Conservation (phyloP, 2,113 vertebrate species). For the Mormyrus lacerda region DNA sequence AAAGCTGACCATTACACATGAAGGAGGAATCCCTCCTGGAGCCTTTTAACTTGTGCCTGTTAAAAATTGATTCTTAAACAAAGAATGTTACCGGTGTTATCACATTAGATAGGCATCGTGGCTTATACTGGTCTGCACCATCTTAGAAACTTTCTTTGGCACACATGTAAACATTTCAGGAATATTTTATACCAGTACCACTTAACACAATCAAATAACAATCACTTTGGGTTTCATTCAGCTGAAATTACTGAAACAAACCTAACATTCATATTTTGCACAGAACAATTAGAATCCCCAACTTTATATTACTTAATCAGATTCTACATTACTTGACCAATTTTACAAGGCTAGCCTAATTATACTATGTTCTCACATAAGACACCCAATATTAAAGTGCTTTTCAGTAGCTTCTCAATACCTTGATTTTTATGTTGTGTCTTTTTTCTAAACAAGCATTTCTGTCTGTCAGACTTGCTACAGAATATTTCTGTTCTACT, state of each 20-base stretch:
- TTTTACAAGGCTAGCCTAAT: background rate
- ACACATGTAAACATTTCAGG: background rate
- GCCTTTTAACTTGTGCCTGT: background rate
- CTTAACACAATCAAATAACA: background rate
- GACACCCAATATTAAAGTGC: background rate
- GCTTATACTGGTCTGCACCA: background rate
- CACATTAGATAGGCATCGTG: background rate
- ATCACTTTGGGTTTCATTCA: background rate
- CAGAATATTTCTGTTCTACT: background rate
- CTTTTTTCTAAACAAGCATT: background rate
- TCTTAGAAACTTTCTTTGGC: background rate
- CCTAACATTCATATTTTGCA: background rate
- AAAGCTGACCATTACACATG: background rate
- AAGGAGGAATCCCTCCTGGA: background rate
- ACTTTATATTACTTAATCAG: background rate
- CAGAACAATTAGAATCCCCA: background rate
- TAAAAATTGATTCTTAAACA: background rate
- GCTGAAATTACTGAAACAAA: background rate
- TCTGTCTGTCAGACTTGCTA: background rate
- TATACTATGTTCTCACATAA: background rate
- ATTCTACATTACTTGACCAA: background rate
- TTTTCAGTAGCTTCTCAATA: background rate
- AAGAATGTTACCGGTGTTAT: background rate
- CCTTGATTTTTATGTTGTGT: background rate
- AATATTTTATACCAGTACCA: background rate